phyloP scores from a whole-genome alignment of 1,140 invertebrate genomes.

The Grapholita molesta region DNA sequence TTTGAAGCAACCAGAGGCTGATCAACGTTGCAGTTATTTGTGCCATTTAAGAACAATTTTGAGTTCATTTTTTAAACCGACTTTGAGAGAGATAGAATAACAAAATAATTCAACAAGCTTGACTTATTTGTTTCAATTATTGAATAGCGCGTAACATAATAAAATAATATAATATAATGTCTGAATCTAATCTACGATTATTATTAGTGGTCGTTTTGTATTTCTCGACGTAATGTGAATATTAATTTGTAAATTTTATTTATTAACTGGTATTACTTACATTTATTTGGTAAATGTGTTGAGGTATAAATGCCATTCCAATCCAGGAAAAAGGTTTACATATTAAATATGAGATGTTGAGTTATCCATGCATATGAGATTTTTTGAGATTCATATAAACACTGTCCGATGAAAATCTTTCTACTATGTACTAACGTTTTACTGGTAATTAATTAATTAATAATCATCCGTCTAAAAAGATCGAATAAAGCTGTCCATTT shows the following conservation, averaged over 20 bases:
- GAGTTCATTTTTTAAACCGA: background rate
- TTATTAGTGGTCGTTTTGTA: conserved; percentile 45
- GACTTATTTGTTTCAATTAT: background rate
- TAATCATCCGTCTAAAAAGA: conserved; percentile 1
- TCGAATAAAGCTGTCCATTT: conserved; percentile 12
- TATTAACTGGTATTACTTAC: background rate
- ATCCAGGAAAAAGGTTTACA: conserved; percentile 16
- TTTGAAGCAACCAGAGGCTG: too few species aligned
- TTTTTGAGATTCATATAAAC: background rate
- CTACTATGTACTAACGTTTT: background rate
- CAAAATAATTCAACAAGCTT: too few species aligned
- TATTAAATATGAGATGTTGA: background rate
- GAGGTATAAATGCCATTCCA: background rate
- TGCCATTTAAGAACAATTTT: background rate
- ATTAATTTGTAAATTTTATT: conserved; percentile 35
- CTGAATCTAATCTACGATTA: conserved; percentile 42
- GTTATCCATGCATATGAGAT: background rate
- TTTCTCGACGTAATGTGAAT: conserved; percentile 46
- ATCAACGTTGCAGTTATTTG: background rate
- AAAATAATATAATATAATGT: conserved; percentile 40
- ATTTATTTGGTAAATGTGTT: conserved; percentile 4
- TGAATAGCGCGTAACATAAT: conserved; percentile 26
- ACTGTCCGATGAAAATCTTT: too few species aligned
- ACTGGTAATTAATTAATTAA: too few species aligned
- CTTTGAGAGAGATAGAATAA: too few species aligned